Conservation (phyloP, 2,888 invertebrate genomes). For the Hyalella azteca region DNA sequence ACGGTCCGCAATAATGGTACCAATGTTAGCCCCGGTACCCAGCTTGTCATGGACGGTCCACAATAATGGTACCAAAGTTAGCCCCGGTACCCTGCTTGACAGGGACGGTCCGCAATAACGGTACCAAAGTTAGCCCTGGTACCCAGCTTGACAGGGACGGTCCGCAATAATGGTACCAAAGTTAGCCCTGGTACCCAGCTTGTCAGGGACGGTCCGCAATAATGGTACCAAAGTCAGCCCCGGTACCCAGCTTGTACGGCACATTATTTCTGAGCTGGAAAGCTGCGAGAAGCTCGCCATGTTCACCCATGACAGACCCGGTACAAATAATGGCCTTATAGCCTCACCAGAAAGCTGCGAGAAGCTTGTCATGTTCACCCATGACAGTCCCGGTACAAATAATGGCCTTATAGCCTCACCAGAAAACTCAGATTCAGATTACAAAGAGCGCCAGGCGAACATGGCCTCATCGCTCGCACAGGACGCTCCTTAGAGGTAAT, state of each 20-base stretch:
- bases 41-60: too few relatives aligned
- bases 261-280: slow-evolving; percentile 91
- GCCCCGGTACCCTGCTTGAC: too few relatives aligned
- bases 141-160: too few relatives aligned
- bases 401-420: slow-evolving; percentile 89
- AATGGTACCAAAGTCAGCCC: too few relatives aligned
- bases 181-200: too few relatives aligned
- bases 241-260: slow-evolving; percentile 81
- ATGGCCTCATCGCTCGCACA: slow-evolving; percentile 83
- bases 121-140: too few relatives aligned
- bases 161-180: too few relatives aligned
- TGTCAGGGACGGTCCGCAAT: too few relatives aligned
- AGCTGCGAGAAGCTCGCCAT: slow-evolving; percentile 95
- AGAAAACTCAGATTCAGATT: slow-evolving; percentile 86
- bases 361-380: slow-evolving; percentile 90
- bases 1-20: too few relatives aligned
- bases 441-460: slow-evolving; percentile 82
- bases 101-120: too few relatives aligned
- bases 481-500: slow-evolving; percentile 70
- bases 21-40: too few relatives aligned
- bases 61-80: too few relatives aligned
- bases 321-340: slow-evolving; percentile 82
- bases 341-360: slow-evolving; percentile 95
- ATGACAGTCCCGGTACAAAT: slow-evolving; percentile 85
- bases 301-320: slow-evolving; percentile 87